phyloP scores from a whole-genome alignment of 2,113 vertebrate species.

The Sciurus niger region DNA sequence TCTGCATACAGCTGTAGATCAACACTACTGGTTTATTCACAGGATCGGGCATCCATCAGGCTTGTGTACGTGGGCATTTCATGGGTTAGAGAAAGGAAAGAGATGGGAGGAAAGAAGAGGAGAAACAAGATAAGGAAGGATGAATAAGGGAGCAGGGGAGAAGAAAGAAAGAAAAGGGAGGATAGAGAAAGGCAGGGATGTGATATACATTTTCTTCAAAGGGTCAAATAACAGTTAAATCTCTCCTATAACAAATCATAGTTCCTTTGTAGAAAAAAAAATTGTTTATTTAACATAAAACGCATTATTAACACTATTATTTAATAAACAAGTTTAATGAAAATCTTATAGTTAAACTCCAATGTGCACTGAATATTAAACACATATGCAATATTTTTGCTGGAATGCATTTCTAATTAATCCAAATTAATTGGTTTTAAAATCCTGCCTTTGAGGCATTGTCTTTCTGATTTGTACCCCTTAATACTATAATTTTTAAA shows the following conservation, averaged over 20 bases:
- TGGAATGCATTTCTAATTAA: slow-evolving; percentile 56
- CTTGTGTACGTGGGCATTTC: background rate
- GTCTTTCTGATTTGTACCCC: background rate
- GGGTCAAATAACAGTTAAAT: slow-evolving; percentile 15
- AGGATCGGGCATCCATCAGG: slow-evolving; percentile 10
- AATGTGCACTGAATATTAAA: background rate
- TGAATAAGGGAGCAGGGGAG: background rate
- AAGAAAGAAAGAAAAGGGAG: background rate
- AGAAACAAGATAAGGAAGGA: background rate
- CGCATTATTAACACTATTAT: background rate
- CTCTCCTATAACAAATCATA: background rate
- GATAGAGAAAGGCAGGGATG: background rate
- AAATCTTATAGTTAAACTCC: background rate
- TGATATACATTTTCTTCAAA: background rate
- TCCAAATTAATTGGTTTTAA: background rate
- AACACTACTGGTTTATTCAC: slow-evolving; percentile 50
- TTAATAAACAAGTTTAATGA: slow-evolving; percentile 73
- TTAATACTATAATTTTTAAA: background rate
- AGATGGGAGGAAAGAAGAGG: background rate
- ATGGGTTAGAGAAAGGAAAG: background rate
- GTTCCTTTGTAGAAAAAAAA: slow-evolving; percentile 72
- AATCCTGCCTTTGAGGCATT: slow-evolving; percentile 18
- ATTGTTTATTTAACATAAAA: slow-evolving; percentile 58
- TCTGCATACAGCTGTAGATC: slow-evolving; percentile 39
- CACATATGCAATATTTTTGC: background rate